Percentiles rank a stretch among this genome's conserved stretches.
phyloP scores from a whole-genome alignment of 2,888 invertebrate genomes.

The Lydus trimaculatus region DNA sequence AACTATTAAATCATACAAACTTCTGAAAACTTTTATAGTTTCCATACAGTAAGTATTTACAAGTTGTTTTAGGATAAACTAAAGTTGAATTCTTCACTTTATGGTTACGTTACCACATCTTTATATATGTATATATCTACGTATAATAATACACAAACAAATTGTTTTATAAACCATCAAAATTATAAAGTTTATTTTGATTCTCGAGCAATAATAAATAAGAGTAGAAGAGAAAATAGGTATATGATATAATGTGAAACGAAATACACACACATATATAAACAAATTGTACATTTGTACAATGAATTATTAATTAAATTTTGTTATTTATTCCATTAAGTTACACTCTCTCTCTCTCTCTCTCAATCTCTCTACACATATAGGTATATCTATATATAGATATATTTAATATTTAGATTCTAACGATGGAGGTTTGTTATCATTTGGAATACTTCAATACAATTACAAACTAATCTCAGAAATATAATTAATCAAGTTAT shows the following conservation, averaged over 20 bases:
- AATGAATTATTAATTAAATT: constrained; percentile 1
- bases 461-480: neutral
- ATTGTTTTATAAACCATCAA: neutral
- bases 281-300: neutral
- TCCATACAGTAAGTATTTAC: neutral
- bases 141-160: neutral
- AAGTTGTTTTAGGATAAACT: neutral
- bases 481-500: neutral
- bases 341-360: too few relatives aligned
- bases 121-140: neutral
- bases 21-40: neutral
- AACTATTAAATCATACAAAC: constrained; percentile 3
- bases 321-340: neutral
- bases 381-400: neutral
- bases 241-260: neutral
- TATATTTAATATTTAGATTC: neutral
- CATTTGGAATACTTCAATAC: neutral
- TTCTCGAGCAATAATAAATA: neutral
- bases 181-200: neutral
- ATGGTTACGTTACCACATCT: neutral
- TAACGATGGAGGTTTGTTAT: neutral
- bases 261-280: too few relatives aligned
- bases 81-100: neutral
- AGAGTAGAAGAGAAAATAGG: neutral
- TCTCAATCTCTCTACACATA: too few relatives aligned